Evolutionary conservation across 37 sponge, comb jelly and placozoan genomes (phyloP), one percentile per base, ranked within the genome.

Genomic region (Aphrocallistes beatrix): DNA sequence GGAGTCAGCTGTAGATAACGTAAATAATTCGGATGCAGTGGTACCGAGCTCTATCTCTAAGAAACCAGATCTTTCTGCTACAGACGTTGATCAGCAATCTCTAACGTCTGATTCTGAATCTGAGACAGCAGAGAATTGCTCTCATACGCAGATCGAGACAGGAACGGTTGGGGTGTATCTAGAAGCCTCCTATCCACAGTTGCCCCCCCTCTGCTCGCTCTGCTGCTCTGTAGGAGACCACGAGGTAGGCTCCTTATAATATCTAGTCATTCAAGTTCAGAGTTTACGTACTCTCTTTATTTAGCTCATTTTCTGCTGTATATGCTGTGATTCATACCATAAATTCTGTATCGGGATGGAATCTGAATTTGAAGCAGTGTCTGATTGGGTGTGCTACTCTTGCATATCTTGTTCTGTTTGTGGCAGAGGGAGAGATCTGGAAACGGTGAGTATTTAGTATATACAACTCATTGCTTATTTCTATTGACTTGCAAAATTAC

Each of bases 121-220:
- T n/a, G n/a, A n/a, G n/a, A n/a, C n/a, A n/a, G n/a, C n/a, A n/a
- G 75, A 60, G 28, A 30, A 60, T 3, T 19, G n/a, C 32, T 25
- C 75, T 25, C 25, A 30, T 13, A 60, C 75, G 10, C 75, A 60
- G 75, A 60, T 60, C 10, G 75, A 60, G 75, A 60, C 75, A 60
- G 75, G 75, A 6, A 60, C n/a, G 75, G 75, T 60, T 19, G 75
- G 75, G 8, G 75, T 60, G 21, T 60, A 60, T 30, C 75, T 60
- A 32, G 75, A 60, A 60, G 75, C 75, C n/a, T 60, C 75, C n/a
- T 60, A 60, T 60, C 21, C 75, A 3, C 75, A 60, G 75, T 30
- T 60, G 32, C 75, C 75, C 3, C 75, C 75, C 17, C 75, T 60
- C 8, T 60, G 75, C 75, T 60, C 75, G 25, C 75, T 60, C 8